Percentiles rank a stretch among this genome's conserved stretches.
phyloP scores from a whole-genome alignment of 2,888 invertebrate species.

The Drosophila neonasuta region DNA sequence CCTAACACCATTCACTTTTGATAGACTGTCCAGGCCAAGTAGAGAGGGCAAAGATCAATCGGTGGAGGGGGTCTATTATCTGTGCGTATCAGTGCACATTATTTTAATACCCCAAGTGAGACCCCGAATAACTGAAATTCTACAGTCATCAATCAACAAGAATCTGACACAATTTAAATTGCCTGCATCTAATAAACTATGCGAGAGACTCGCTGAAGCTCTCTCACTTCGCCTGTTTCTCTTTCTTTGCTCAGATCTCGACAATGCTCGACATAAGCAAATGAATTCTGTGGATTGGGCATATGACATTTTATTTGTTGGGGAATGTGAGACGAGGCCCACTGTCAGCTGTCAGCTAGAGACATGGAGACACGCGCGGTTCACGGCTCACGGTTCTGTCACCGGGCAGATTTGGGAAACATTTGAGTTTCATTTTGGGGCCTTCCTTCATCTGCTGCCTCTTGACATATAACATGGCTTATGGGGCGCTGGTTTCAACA shows the following conservation, averaged over 20 bases:
- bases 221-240: conserved; percentile 24
- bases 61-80: conserved; percentile 34
- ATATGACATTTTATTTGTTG: conserved; percentile 45
- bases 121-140: conserved; percentile 30
- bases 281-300: conserved; percentile 41
- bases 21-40: conserved; percentile 46
- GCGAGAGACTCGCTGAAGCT: conserved; percentile 1
- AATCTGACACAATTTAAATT: conserved; percentile 70
- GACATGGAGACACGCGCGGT: conserved; percentile 29
- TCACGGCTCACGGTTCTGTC: conserved; percentile 51
- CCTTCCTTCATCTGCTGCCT: conserved; percentile 17
- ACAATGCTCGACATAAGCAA: conserved; percentile 26
- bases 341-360: conserved; percentile 69
- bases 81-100: conserved; percentile 33
- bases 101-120: conserved; percentile 28
- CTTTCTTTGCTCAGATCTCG: conserved; percentile 19
- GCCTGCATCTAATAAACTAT: conserved; percentile 60
- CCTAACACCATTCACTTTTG: conserved; percentile 52
- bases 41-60: conserved; percentile 63
- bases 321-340: conserved; percentile 34
- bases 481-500: conserved; percentile 33
- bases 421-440: conserved; percentile 39
- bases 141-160: conserved; percentile 73
- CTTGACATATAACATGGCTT: conserved; percentile 40
- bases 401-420: conserved; percentile 54